A percentile compares a stretch with the other conserved stretches of the same genome.
These are phyloP conservation scores for Adelognathus sp. DNA, from an alignment of 2,888 invertebrate genomes.

Conservation along the genomic window DNA sequence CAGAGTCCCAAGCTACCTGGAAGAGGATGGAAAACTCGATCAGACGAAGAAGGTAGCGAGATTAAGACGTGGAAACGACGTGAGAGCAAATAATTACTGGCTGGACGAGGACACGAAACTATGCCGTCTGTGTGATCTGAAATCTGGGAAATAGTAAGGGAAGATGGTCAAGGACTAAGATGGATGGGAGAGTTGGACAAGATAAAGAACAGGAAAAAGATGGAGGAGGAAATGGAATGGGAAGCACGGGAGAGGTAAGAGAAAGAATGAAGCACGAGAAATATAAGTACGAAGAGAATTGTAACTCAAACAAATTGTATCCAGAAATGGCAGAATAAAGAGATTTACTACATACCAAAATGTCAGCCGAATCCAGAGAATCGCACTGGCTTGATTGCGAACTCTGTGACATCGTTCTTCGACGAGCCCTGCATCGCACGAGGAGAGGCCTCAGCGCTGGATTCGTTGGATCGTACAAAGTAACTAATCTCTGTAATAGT, in stretches of 20 bases:
- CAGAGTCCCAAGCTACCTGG: not conserved
- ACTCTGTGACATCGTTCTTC: conserved; percentile 79
- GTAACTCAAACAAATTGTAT: too few relatives aligned
- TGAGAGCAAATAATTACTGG: not conserved
- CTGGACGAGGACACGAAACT: not conserved
- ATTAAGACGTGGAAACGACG: not conserved
- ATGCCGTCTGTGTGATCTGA: not conserved
- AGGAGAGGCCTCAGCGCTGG: conserved; percentile 82
- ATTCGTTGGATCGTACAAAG: conserved; percentile 85
- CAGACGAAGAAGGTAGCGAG: not conserved
- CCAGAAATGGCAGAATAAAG: too few relatives aligned
- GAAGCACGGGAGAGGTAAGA: not conserved
- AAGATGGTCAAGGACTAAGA: not conserved
- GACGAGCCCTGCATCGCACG: conserved; percentile 76
- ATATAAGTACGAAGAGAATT: too few relatives aligned
- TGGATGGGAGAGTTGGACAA: not conserved
- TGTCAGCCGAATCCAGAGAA: conserved; percentile 80
- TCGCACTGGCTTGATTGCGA: conserved; percentile 82
- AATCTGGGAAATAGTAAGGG: not conserved
- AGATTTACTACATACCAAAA: conserved; percentile 68
- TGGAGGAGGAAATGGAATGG: not conserved
- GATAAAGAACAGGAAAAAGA: not conserved
- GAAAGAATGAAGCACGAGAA: not conserved
- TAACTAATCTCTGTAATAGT: conserved; percentile 81
- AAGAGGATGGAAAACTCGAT: not conserved